Percentiles rank a stretch among this genome's conserved stretches.
phyloP scores from a whole-genome alignment of 2,888 invertebrate species.

The Sinotaia quadrata region DNA sequence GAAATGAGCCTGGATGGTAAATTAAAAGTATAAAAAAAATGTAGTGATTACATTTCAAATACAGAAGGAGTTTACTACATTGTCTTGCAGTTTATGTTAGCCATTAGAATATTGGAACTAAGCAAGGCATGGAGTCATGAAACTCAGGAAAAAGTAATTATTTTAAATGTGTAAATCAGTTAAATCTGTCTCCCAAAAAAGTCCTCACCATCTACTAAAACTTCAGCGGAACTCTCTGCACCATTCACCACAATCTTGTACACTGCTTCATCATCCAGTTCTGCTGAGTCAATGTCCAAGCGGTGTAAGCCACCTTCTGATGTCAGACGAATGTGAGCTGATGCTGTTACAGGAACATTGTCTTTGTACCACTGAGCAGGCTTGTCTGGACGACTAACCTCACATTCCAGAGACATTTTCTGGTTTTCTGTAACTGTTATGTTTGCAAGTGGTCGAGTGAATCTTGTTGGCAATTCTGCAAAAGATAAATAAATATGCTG shows the following conservation, averaged over 20 bases:
- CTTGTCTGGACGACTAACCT: slow-evolving; percentile 61
- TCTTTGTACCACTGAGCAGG: slow-evolving; percentile 60
- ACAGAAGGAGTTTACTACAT: too few relatives aligned
- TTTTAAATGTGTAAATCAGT: too few relatives aligned
- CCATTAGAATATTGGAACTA: too few relatives aligned
- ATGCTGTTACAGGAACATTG: slow-evolving; percentile 50
- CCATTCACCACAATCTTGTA: slow-evolving; percentile 56
- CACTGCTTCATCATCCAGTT: slow-evolving; percentile 63
- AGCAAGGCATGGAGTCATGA: too few relatives aligned
- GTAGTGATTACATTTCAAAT: too few relatives aligned
- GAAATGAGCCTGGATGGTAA: too few relatives aligned
- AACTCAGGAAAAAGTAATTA: too few relatives aligned
- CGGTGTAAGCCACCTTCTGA: slow-evolving; percentile 52
- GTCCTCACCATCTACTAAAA: slow-evolving; percentile 61
- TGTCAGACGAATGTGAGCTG: slow-evolving; percentile 43
- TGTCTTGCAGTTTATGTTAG: too few relatives aligned
- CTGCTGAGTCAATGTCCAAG: slow-evolving; percentile 53
- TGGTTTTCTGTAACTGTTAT: slow-evolving; percentile 54
- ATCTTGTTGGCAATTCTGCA: slow-evolving; percentile 26
- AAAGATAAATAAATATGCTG: not conserved
- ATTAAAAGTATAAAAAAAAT: too few relatives aligned
- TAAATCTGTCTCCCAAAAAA: too few relatives aligned
- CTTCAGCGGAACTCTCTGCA: slow-evolving; percentile 57
- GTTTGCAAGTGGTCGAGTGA: slow-evolving; percentile 57
- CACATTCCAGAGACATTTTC: slow-evolving; percentile 53